phyloP scores from a whole-genome alignment of 2,888 invertebrate genomes.

The Dromius quadrimaculatus region DNA sequence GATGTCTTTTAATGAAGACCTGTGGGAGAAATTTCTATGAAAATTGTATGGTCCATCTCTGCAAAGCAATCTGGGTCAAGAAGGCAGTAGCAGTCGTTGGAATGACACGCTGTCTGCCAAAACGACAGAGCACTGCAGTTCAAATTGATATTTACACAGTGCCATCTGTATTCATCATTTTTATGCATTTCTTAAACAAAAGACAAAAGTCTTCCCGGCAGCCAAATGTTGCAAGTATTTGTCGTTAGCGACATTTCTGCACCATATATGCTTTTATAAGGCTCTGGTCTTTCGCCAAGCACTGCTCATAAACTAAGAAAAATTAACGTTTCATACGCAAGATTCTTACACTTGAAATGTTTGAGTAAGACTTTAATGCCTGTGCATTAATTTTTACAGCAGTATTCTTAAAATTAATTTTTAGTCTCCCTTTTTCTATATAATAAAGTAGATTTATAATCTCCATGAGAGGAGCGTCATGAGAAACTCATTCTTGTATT shows the following conservation, averaged over 20 bases:
- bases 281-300: conserved; percentile 18
- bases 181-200: conserved; percentile 52
- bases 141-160: conserved; percentile 49
- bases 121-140: conserved; percentile 25
- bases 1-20: no score
- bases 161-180: conserved; percentile 52
- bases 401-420: neutral
- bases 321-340: conserved; percentile 29
- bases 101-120: conserved; percentile 36
- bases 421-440: conserved; percentile 5
- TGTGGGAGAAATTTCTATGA: no score
- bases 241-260: conserved; percentile 31
- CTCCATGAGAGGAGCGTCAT: no score
- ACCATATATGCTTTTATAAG: no score
- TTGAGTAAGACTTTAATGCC: neutral
- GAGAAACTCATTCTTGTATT: no score
- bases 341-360: neutral
- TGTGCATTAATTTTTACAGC: neutral
- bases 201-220: conserved; percentile 30
- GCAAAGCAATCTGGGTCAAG: conserved; percentile 34
- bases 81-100: neutral
- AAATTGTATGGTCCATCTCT: neutral
- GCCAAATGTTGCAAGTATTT: conserved; percentile 45
- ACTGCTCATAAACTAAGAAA: conserved; percentile 28
- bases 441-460: conserved; percentile 1